Conservation (phyloP, 2,797 vertebrate genomes). For the Glyptemys insculpta region DNA sequence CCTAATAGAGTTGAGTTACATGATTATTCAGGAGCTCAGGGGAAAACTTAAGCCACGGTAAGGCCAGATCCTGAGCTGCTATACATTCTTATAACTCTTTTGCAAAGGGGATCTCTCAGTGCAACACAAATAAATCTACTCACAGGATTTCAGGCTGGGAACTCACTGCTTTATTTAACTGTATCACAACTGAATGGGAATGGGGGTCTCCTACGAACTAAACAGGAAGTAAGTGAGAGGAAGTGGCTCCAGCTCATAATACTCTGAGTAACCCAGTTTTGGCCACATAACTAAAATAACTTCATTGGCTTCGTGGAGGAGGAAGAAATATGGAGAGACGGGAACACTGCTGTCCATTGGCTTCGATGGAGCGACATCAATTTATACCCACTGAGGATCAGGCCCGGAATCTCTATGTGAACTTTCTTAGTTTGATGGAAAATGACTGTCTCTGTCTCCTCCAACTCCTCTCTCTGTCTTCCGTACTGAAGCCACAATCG, state of each 20-base stretch:
- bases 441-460: background rate
- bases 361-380: background rate
- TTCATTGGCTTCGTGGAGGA: background rate
- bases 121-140: background rate
- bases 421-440: background rate
- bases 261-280: background rate
- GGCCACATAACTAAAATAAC: background rate
- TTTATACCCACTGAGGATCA: background rate
- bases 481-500: slow-evolving; percentile 9
- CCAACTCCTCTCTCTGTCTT: background rate
- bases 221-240: background rate
- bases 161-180: background rate
- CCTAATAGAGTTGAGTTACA: background rate
- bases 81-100: background rate
- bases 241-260: background rate
- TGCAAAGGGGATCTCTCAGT: background rate
- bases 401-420: background rate
- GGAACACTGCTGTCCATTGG: background rate
- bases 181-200: background rate
- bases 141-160: background rate
- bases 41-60: background rate
- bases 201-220: background rate
- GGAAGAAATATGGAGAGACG: background rate
- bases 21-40: background rate
- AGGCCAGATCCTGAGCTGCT: background rate